A percentile compares a stretch with the other conserved stretches of the same genome.
Conservation (phyloP, 1,140 invertebrate species). For the Orius insidiosus region DNA sequence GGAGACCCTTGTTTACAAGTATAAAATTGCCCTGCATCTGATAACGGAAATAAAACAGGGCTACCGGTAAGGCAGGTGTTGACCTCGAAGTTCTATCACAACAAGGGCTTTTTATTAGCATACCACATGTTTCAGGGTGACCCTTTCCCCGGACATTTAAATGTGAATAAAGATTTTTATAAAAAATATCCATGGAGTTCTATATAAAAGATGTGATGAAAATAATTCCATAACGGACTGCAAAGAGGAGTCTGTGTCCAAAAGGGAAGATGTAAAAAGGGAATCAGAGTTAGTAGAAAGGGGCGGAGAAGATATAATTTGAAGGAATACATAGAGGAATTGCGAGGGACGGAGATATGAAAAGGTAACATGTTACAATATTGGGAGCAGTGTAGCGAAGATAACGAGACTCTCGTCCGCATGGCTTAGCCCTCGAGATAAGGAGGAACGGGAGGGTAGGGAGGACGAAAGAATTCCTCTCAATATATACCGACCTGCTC, state of each 20-base stretch:
- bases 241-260: background rate
- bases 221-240: no score
- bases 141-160: background rate
- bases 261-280: background rate
- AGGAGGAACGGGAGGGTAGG: background rate
- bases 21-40: no score
- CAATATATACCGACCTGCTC: constrained; percentile 12
- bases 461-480: constrained; percentile 12
- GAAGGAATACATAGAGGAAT: constrained; percentile 12
- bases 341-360: constrained; percentile 12
- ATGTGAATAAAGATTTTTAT: background rate
- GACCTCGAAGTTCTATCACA: no score
- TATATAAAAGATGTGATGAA: background rate
- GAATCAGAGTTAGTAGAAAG: background rate
- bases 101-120: no score
- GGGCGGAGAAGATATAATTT: constrained; percentile 7
- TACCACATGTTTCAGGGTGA: no score
- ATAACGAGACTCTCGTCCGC: constrained; percentile 14
- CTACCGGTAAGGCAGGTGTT: no score
- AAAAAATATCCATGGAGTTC: background rate
- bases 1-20: no score
- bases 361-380: constrained; percentile 17
- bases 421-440: constrained; percentile 14
- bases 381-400: constrained; percentile 13
- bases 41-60: no score